Evolutionary conservation across 2,888 invertebrate genomes (phyloP).

Genomic region (Ethmia dodecea): DNA sequence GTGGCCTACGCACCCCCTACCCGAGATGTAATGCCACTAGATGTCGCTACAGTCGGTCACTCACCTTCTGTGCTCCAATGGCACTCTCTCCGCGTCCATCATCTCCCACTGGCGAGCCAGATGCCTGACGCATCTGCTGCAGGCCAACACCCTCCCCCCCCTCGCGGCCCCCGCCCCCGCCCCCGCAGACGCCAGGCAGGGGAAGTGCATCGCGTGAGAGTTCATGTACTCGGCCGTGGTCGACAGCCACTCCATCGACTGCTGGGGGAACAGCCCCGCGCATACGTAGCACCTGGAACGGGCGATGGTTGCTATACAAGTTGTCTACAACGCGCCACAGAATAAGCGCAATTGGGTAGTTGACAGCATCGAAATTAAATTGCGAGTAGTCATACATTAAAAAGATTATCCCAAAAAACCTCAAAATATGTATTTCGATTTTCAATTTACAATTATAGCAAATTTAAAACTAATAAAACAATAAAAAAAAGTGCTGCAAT

Average conservation of each 20-base stretch:
- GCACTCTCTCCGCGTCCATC: conserved; percentile 88
- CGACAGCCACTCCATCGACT: conserved; percentile 92
- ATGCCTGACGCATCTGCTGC: conserved; percentile 71
- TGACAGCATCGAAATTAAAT: too few relatives aligned
- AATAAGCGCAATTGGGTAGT: too few relatives aligned
- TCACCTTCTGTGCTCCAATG: conserved; percentile 86
- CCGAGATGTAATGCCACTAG: too few relatives aligned
- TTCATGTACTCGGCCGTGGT: conserved; percentile 93
- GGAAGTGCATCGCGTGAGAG: conserved; percentile 96
- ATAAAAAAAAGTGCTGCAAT: too few relatives aligned
- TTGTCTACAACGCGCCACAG: too few relatives aligned
- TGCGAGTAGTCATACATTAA: too few relatives aligned
- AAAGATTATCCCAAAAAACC: too few relatives aligned
- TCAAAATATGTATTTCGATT: too few relatives aligned
- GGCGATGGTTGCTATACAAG: too few relatives aligned
- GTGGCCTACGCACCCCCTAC: conserved; percentile 76
- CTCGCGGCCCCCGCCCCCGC: conserved; percentile 66
- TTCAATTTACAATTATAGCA: too few relatives aligned
- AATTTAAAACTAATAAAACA: too few relatives aligned
- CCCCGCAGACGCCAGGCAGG: conserved; percentile 83
- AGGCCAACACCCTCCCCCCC: conserved; percentile 87
- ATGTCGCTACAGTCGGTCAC: conserved; percentile 76
- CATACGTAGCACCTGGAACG: conserved; percentile 87
- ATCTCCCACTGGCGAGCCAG: conserved; percentile 78
- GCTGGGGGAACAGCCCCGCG: conserved; percentile 84